These are phyloP conservation scores for Gymnorhina tibicen DNA, from an alignment of 2,113 vertebrate genomes.

Conservation along the genomic window DNA sequence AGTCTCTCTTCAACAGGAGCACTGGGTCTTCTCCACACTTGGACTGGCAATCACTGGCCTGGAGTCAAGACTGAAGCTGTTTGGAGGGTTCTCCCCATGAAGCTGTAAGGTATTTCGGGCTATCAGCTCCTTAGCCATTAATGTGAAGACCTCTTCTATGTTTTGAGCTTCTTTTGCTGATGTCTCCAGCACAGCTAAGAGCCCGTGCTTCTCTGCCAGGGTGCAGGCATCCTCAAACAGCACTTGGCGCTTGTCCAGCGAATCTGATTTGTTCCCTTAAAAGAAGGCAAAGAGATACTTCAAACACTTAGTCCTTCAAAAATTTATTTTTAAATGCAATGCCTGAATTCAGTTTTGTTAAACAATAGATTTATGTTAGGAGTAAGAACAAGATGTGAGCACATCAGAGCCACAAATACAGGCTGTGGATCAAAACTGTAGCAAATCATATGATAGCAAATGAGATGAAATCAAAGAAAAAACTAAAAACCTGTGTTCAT, in stretches of 20 bases:
- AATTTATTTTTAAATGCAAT: background rate
- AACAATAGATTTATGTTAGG: background rate
- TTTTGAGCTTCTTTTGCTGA: constrained; percentile 86
- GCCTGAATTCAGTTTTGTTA: background rate
- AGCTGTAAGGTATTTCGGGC: constrained; percentile 75
- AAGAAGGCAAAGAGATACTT: background rate
- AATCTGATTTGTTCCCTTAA: constrained; percentile 91
- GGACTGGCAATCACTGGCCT: constrained; percentile 65
- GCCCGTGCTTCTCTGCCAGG: constrained; percentile 80
- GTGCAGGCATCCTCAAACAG: constrained; percentile 87
- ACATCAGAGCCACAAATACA: background rate
- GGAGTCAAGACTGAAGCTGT: constrained; percentile 72
- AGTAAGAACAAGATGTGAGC: background rate
- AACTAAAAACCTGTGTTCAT: background rate
- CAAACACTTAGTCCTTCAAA: background rate
- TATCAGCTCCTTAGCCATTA: constrained; percentile 80
- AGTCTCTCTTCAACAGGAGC: constrained; percentile 72
- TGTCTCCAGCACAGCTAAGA: constrained; percentile 90
- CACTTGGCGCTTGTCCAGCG: constrained; percentile 81
- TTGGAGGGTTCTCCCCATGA: constrained; percentile 36
- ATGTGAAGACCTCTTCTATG: constrained; percentile 79
- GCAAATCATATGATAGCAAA: background rate
- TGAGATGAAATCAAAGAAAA: background rate
- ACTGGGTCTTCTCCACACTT: constrained; percentile 66
- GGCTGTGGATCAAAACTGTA: background rate